These are phyloP conservation scores for Mastomys natalensis DNA, from an alignment of 2,113 vertebrate genomes.

Conservation along the genomic window DNA sequence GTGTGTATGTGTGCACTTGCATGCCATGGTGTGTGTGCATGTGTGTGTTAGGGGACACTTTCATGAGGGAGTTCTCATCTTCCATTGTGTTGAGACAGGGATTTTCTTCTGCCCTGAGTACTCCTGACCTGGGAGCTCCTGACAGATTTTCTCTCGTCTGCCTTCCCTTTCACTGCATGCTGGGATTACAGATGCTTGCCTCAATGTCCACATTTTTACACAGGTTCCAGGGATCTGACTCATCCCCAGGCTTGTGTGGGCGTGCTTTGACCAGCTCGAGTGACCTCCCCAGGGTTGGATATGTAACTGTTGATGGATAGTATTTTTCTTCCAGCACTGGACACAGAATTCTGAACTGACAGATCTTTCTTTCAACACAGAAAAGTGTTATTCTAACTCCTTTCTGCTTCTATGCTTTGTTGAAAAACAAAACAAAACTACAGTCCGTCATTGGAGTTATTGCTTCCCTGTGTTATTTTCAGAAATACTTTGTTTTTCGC, in stretches of 20 bases:
- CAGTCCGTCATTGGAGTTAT: background rate
- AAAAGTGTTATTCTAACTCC: background rate
- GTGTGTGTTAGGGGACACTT: background rate
- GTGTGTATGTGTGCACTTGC: no score
- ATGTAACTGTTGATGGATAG: background rate
- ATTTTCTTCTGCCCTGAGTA: background rate
- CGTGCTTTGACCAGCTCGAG: background rate
- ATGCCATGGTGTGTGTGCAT: background rate
- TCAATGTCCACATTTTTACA: background rate
- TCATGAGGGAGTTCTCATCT: background rate
- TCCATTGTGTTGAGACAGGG: background rate
- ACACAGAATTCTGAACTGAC: background rate
- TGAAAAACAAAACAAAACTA: background rate
- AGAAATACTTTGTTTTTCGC: background rate
- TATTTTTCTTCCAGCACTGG: conserved; percentile 6
- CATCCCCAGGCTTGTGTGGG: background rate
- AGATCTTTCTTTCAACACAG: background rate
- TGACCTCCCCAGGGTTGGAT: background rate
- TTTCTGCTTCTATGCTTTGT: conserved; percentile 8
- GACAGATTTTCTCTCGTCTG: background rate
- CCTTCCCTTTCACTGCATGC: background rate
- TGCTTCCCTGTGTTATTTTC: background rate
- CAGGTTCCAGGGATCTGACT: background rate
- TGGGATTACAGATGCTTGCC: background rate
- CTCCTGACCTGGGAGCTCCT: background rate